phyloP scores from a whole-genome alignment of 2,113 vertebrate genomes.

The Poecilia latipinna region DNA sequence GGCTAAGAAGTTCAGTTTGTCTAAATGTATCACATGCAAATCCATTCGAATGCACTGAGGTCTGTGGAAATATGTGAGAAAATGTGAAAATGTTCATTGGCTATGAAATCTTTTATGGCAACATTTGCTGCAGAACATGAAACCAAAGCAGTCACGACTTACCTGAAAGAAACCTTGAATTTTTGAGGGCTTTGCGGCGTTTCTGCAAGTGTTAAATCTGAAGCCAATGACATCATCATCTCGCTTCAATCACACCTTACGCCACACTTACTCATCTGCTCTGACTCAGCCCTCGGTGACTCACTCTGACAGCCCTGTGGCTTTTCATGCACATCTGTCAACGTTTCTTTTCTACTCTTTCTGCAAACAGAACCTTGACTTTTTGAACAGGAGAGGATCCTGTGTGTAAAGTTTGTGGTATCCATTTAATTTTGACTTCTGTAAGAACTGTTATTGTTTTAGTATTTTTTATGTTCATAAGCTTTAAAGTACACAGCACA shows the following conservation, averaged over 20 bases:
- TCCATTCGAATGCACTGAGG: too few relatives aligned
- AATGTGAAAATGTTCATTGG: neutral
- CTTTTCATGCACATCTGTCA: conserved; percentile 16
- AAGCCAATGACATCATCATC: neutral
- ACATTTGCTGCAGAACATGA: neutral
- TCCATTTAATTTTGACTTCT: too few relatives aligned
- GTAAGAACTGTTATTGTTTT: neutral
- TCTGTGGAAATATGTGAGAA: neutral
- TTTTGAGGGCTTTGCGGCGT: neutral
- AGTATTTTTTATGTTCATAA: neutral
- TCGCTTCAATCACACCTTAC: neutral
- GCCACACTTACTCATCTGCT: conserved; percentile 16
- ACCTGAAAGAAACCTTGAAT: too few relatives aligned
- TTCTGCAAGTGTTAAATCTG: neutral
- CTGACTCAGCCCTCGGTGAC: conserved; percentile 53
- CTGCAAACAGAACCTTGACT: neutral
- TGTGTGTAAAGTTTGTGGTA: too few relatives aligned
- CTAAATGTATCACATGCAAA: neutral
- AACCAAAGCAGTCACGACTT: neutral
- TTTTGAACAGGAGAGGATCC: neutral
- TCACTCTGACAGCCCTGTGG: conserved; percentile 21
- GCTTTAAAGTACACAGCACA: neutral
- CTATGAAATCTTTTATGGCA: neutral
- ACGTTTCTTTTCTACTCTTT: neutral
- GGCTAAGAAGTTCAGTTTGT: neutral